phyloP scores from a whole-genome alignment of 2,113 vertebrate species.

The Hemichromis elongatus region DNA sequence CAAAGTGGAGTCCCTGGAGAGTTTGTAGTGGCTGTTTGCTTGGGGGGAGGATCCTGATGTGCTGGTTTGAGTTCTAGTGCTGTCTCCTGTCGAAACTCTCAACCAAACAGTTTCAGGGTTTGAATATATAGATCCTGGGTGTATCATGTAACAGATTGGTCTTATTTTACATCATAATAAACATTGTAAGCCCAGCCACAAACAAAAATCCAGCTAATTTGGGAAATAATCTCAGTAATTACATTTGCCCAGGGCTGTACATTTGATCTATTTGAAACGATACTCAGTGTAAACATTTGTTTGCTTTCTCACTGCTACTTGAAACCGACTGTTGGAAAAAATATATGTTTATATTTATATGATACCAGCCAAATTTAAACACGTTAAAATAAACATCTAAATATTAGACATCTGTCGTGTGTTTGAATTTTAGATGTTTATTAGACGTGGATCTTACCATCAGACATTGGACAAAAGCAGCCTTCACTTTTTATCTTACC shows the following conservation, averaged over 20 bases:
- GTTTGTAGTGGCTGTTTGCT: not conserved
- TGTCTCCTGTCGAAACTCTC: not conserved
- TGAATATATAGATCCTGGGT: not conserved
- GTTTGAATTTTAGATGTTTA: not conserved
- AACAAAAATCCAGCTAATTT: not conserved
- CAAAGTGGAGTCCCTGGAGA: constrained; percentile 1
- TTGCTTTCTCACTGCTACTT: not conserved
- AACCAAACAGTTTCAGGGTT: not conserved
- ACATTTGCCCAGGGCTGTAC: not conserved
- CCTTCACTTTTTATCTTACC: not conserved
- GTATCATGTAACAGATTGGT: not conserved
- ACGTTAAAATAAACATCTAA: not conserved
- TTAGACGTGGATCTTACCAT: not conserved
- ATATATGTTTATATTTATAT: not conserved
- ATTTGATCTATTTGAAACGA: not conserved
- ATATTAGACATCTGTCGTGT: not conserved
- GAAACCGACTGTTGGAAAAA: not conserved
- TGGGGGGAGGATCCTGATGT: not conserved
- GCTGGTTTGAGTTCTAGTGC: not conserved
- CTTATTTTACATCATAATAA: not conserved
- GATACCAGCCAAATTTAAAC: not conserved
- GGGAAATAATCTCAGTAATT: not conserved
- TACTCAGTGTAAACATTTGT: not conserved
- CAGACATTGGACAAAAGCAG: not conserved
- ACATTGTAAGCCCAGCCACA: not conserved